Conservation (phyloP, 37 sponge, comb jelly and placozoan genomes). For the Theonella swinhoei region DNA sequence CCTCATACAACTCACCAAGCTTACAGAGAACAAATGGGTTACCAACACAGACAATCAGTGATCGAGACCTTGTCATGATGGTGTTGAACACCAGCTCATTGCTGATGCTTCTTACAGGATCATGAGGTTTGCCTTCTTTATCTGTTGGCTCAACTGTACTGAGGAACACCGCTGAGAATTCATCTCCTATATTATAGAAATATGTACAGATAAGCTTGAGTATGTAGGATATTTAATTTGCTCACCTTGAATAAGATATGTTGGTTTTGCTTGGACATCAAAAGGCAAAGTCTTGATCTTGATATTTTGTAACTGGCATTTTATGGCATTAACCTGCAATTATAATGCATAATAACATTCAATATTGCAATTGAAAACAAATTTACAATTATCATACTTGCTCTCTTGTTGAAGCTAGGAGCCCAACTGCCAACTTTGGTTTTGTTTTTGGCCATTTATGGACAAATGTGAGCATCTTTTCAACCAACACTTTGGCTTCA, state of each 20-base stretch:
- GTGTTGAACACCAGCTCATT: slow-evolving; percentile 55
- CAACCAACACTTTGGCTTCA: slow-evolving; percentile 10
- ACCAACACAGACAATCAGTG: slow-evolving; percentile 26
- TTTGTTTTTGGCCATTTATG: slow-evolving; percentile 1
- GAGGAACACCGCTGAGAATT: slow-evolving; percentile 36
- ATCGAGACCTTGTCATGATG: slow-evolving; percentile 35
- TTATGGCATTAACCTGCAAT: neutral
- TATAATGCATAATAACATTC: neutral
- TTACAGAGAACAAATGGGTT: slow-evolving; percentile 31
- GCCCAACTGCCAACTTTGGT: neutral
- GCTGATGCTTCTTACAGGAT: slow-evolving; percentile 26
- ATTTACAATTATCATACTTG: no score
- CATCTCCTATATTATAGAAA: slow-evolving; percentile 14
- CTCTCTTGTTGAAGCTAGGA: slow-evolving; percentile 15
- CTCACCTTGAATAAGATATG: slow-evolving; percentile 39
- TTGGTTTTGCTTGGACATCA: slow-evolving; percentile 8
- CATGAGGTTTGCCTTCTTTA: neutral
- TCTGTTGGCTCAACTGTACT: slow-evolving; percentile 33
- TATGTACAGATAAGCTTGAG: no score
- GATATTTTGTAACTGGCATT: neutral
- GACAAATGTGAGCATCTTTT: slow-evolving; percentile 14
- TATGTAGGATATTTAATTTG: neutral
- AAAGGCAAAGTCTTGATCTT: neutral
- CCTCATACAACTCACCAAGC: neutral
- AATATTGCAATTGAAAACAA: no score